Evolutionary conservation across 2,888 invertebrate species (phyloP).

Genomic region (Schrankia costaestrigalis): DNA sequence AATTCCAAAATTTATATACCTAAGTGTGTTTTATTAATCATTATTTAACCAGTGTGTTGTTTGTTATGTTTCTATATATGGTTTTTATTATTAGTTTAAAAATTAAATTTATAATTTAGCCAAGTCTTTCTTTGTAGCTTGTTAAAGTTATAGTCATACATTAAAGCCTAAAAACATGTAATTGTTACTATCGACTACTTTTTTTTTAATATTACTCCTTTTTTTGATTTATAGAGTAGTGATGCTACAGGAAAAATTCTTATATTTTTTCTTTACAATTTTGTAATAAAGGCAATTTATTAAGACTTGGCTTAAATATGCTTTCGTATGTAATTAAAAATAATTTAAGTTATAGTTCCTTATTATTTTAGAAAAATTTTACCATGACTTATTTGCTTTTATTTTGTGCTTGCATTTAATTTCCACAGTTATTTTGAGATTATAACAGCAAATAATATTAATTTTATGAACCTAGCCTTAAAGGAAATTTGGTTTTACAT

Average conservation of each 20-base stretch:
- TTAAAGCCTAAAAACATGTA: no score
- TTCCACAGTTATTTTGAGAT: slow-evolving; percentile 9
- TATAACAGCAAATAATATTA: slow-evolving; percentile 1
- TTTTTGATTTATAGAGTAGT: no score
- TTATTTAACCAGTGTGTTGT: slow-evolving; percentile 37
- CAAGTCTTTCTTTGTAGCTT: slow-evolving; percentile 6
- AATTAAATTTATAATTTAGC: slow-evolving; percentile 6
- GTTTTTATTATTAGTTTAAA: slow-evolving; percentile 14
- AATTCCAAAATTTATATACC: slow-evolving; percentile 49
- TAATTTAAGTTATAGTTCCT: slow-evolving; percentile 13
- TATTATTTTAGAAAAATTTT: slow-evolving; percentile 15
- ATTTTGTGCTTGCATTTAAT: slow-evolving; percentile 27
- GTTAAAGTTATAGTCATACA: no score
- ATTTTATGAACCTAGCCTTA: no score
- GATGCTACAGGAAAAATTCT: no score
- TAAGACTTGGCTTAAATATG: slow-evolving; percentile 11
- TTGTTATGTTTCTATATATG: slow-evolving; percentile 38
- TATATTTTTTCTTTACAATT: no score
- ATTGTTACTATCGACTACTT: no score
- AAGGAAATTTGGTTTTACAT: no score
- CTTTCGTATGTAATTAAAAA: slow-evolving; percentile 1
- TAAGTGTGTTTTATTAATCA: slow-evolving; percentile 37
- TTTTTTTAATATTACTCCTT: no score
- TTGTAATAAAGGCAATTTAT: neutral
- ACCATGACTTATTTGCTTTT: slow-evolving; percentile 21